These are phyloP conservation scores for Crotalus viridis DNA, from an alignment of 2,113 vertebrate species.

Conservation along the genomic window DNA sequence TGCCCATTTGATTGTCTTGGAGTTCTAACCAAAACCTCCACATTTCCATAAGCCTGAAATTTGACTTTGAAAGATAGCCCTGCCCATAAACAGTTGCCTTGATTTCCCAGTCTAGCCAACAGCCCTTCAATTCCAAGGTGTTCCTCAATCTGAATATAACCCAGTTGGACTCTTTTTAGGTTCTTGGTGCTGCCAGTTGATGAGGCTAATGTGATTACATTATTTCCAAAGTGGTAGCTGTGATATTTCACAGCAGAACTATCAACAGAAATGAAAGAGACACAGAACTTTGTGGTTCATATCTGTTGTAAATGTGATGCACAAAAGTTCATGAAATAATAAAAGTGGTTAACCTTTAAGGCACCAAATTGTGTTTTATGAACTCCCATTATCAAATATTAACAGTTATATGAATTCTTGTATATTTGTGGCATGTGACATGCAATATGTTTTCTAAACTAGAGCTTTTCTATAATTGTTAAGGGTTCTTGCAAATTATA, in stretches of 20 bases:
- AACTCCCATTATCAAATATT: neutral
- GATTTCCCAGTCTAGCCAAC: neutral
- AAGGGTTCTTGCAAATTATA: neutral
- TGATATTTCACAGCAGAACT: neutral
- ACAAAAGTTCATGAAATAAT: neutral
- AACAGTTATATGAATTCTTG: neutral
- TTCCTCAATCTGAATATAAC: neutral
- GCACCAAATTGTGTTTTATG: neutral
- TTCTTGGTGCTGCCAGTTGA: neutral
- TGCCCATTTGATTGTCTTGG: neutral
- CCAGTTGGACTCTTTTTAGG: neutral
- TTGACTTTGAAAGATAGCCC: neutral
- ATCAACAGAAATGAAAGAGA: neutral
- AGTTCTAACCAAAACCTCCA: neutral
- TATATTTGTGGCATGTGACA: neutral
- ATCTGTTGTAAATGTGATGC: neutral
- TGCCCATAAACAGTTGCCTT: neutral
- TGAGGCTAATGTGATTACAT: neutral
- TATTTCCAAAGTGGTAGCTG: neutral
- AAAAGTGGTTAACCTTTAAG: neutral
- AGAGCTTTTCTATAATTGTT: neutral
- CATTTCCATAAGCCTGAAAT: neutral
- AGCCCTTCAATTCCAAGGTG: neutral
- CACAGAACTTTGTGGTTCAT: neutral
- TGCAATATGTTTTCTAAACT: neutral